Conservation (phyloP, 2,888 invertebrate genomes). For the Amblyteles armatorius region DNA sequence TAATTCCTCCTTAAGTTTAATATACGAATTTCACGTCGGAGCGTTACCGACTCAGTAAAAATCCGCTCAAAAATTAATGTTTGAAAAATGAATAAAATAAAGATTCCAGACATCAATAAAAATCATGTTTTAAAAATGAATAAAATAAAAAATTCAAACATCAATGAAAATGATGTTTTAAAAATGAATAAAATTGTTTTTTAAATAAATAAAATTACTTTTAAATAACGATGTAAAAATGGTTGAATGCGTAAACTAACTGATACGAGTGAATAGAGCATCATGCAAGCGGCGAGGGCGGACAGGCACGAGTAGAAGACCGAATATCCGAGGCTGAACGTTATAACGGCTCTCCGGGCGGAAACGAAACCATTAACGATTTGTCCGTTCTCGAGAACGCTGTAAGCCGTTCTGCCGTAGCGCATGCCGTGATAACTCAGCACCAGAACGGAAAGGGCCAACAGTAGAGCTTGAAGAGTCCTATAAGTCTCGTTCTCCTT, state of each 20-base stretch:
- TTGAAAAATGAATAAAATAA: too few species aligned
- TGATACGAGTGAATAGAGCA: conserved; percentile 75
- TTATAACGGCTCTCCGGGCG: conserved; percentile 72
- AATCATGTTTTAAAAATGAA: too few species aligned
- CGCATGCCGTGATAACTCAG: conserved; percentile 74
- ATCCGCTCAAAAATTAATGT: neutral
- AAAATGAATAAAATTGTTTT: too few species aligned
- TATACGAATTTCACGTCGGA: neutral
- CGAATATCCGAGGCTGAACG: conserved; percentile 76
- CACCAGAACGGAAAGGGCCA: conserved; percentile 71
- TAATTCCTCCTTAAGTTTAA: neutral
- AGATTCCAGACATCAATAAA: too few species aligned
- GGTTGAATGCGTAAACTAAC: conserved; percentile 70
- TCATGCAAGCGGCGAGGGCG: conserved; percentile 72
- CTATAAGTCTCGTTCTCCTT: conserved; percentile 70
- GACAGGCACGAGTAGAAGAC: conserved; percentile 71
- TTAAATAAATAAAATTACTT: neutral
- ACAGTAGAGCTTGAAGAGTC: conserved; percentile 71
- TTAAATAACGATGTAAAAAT: neutral
- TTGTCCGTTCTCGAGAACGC: conserved; percentile 75
- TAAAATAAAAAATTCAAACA: neutral
- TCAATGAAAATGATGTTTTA: neutral
- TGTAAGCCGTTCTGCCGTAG: conserved; percentile 74
- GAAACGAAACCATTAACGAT: conserved; percentile 72
- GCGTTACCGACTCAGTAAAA: neutral